Evolutionary conservation across 2,888 invertebrate genomes (phyloP).

Genomic region (Limnephilus marmoratus): DNA sequence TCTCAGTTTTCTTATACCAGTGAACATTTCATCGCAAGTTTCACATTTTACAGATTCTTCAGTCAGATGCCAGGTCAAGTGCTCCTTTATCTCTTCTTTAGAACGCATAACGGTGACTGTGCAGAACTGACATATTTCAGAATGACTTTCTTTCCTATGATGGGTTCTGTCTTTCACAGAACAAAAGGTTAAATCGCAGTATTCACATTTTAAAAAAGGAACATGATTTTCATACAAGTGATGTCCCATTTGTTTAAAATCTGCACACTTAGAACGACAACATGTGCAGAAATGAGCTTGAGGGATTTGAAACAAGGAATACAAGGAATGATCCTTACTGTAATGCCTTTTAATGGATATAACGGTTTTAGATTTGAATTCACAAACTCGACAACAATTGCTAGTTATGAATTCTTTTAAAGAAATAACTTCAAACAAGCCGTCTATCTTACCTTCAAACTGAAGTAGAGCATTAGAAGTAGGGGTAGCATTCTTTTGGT

Average conservation of each 20-base stretch:
- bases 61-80: too few relatives aligned
- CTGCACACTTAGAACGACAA: not conserved
- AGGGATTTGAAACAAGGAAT: not conserved
- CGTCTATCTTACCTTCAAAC: not conserved
- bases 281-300: not conserved
- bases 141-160: constrained; percentile 18
- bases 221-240: constrained; percentile 33
- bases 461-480: not conserved
- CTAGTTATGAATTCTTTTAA: not conserved
- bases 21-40: too few relatives aligned
- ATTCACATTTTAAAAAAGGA: constrained; percentile 18
- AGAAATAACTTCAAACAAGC: not conserved
- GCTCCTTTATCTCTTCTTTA: constrained; percentile 20
- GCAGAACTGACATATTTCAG: not conserved
- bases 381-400: constrained; percentile 5
- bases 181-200: not conserved
- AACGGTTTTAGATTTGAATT: not conserved
- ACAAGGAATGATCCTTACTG: not conserved
- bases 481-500: not conserved
- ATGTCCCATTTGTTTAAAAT: constrained; percentile 6
- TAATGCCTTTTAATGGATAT: not conserved
- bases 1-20: not conserved
- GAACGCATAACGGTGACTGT: not conserved
- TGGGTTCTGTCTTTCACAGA: not conserved
- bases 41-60: too few relatives aligned